phyloP scores from a whole-genome alignment of 2,797 vertebrate species.

The Melanotaenia boesemani region DNA sequence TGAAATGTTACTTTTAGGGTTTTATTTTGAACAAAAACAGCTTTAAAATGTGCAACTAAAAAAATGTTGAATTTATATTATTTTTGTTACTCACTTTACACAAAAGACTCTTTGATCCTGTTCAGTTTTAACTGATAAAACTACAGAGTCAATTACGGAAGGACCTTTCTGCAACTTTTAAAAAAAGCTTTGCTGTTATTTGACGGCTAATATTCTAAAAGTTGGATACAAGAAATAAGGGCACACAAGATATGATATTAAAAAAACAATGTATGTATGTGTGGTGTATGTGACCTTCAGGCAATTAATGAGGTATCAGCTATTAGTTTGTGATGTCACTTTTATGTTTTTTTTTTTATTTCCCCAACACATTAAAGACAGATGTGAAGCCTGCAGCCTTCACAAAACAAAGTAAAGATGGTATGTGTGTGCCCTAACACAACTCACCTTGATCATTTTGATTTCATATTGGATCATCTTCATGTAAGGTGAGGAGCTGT shows the following conservation, averaged over 20 bases:
- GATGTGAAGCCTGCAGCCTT: background rate
- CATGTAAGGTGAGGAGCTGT: slow-evolving; percentile 86
- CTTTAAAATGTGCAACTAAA: background rate
- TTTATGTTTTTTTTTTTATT: slow-evolving; percentile 3
- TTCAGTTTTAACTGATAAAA: background rate
- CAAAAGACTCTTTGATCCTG: background rate
- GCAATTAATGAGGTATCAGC: background rate
- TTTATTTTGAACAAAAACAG: background rate
- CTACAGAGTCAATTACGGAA: background rate
- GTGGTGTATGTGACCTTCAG: background rate
- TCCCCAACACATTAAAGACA: background rate
- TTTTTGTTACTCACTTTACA: background rate
- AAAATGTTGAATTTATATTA: background rate
- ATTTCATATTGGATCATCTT: slow-evolving; percentile 95
- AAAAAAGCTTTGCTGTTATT: slow-evolving; percentile 2
- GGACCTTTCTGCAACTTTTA: background rate
- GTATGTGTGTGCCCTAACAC: background rate
- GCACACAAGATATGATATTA: background rate
- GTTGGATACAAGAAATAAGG: background rate
- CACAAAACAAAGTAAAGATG: background rate
- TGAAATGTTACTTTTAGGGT: background rate
- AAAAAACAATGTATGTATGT: background rate
- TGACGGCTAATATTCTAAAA: background rate
- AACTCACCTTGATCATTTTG: slow-evolving; percentile 95
- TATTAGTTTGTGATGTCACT: background rate